Base-by-base conservation (phyloP, 1,140 invertebrate species). In the Zelostemma sp. region DNA sequence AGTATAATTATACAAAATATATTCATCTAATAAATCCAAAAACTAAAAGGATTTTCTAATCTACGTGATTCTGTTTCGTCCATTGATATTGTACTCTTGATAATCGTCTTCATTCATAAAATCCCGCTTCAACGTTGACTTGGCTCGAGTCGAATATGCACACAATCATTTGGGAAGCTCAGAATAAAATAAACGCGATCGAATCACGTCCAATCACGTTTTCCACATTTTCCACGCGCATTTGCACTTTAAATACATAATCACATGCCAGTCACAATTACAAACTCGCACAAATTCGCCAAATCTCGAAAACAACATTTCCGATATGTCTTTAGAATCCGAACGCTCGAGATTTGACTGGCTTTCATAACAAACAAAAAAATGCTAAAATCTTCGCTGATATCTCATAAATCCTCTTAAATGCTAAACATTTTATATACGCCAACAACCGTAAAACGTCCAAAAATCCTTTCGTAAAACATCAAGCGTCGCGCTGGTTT, bases 181-280 rank as follows among this genome's bases (percentile, higher is more conserved):
- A 62, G 56, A 70, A 48, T 81, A 77, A 49, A 70, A 64, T 62
- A 67, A 72, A 70, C 64, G 63, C 60, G 57, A 65, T 71, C 63
- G 41, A 64, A 73, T 57, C 58, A n/a, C n/a, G n/a, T n/a, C n/a
- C n/a, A n/a, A n/a, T n/a, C n/a, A n/a, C n/a, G n/a, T n/a, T n/a
- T n/a, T n/a, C n/a, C n/a, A n/a, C n/a, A n/a, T n/a, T n/a, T n/a
- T n/a, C n/a, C n/a, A n/a, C n/a, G n/a, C n/a, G n/a, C n/a, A n/a
- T n/a, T n/a, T n/a, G n/a, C 77, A 80, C 74, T 81, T 82, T 75
- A 83, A 82, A 82, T 81, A 83, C 78, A 81, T 68, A 80, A 83
- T 84, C 80, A 84, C 80, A 83, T 82, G 62, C 75, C 74, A 83
- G 73, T 80, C 72, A 8, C 25, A 73, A 77, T 80, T 77, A 56